A percentile compares a stretch with the other conserved stretches of the same genome.
Evolutionary conservation across 2,797 vertebrate species (phyloP).

Genomic region (Epinephelus coioides): DNA sequence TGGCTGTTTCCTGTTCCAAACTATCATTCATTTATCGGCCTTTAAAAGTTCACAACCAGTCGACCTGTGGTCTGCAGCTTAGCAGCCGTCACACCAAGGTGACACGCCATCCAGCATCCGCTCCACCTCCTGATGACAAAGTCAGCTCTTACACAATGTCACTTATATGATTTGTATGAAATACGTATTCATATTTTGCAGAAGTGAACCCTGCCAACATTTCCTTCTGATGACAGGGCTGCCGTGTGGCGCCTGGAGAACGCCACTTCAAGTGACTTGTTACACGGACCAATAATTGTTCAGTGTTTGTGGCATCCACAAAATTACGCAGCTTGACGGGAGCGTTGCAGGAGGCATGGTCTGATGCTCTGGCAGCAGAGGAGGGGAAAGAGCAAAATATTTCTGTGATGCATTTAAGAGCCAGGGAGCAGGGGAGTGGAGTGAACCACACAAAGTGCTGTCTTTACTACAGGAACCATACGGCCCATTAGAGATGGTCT

Average conservation of each 20-base stretch:
- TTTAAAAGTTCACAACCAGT: no score
- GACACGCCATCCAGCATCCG: no score
- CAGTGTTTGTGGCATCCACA: conserved; percentile 34
- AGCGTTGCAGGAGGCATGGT: conserved; percentile 34
- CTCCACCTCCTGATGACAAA: no score
- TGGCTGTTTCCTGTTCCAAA: no score
- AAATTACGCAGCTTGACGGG: conserved; percentile 43
- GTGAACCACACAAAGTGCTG: not conserved
- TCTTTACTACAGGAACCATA: conserved; percentile 5
- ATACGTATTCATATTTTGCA: no score
- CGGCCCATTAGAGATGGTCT: conserved; percentile 14
- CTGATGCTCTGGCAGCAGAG: conserved; percentile 44
- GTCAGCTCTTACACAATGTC: no score
- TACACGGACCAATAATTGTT: conserved; percentile 48
- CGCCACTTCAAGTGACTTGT: conserved; percentile 25
- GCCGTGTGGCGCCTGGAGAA: conserved; percentile 12
- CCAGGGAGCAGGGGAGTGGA: conserved; percentile 5
- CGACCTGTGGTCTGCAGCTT: no score
- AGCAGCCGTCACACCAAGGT: no score
- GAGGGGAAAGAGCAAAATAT: conserved; percentile 54
- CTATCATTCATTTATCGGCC: no score
- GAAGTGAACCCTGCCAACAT: no score
- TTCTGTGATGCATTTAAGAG: conserved; percentile 39
- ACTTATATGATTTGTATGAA: no score
- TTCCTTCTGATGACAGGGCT: not conserved